Percentiles rank a stretch among this genome's conserved stretches.
These are phyloP conservation scores for Digitonthophagus gazella DNA, from an alignment of 2,888 invertebrate species.

Conservation along the genomic window DNA sequence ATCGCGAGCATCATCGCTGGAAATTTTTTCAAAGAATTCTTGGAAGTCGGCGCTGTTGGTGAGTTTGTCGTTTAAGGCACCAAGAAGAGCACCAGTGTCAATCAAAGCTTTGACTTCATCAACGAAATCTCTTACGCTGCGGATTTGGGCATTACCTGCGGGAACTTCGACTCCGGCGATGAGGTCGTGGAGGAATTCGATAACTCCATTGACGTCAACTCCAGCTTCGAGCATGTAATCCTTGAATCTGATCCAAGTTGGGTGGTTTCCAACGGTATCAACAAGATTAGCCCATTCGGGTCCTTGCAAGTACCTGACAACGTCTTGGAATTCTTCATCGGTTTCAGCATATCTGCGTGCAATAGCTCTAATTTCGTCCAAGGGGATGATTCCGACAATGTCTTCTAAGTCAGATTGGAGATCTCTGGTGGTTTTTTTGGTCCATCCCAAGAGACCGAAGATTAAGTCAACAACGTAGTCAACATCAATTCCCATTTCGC, in stretches of 20 bases:
- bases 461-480: conserved; percentile 30
- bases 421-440: neutral
- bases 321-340: conserved; percentile 36
- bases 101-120: conserved; percentile 29
- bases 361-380: conserved; percentile 34
- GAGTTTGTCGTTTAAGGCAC: conserved; percentile 23
- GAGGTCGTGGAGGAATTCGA: conserved; percentile 29
- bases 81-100: conserved; percentile 20
- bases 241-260: conserved; percentile 32
- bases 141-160: neutral
- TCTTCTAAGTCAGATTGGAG: conserved; percentile 33
- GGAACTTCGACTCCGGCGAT: conserved; percentile 25
- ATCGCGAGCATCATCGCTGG: conserved; percentile 27
- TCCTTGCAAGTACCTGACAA: conserved; percentile 37
- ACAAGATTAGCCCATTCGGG: conserved; percentile 36
- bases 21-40: conserved; percentile 27
- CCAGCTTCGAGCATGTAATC: conserved; percentile 33
- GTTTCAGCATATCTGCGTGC: conserved; percentile 32
- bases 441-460: conserved; percentile 37
- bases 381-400: conserved; percentile 35
- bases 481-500: conserved; percentile 35
- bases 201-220: conserved; percentile 32
- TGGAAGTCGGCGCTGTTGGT: conserved; percentile 29
- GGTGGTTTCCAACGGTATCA: conserved; percentile 27
- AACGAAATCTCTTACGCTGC: conserved; percentile 27